Base-by-base conservation (phyloP, 2,888 invertebrate genomes). In the Philopedon plagiatum region DNA sequence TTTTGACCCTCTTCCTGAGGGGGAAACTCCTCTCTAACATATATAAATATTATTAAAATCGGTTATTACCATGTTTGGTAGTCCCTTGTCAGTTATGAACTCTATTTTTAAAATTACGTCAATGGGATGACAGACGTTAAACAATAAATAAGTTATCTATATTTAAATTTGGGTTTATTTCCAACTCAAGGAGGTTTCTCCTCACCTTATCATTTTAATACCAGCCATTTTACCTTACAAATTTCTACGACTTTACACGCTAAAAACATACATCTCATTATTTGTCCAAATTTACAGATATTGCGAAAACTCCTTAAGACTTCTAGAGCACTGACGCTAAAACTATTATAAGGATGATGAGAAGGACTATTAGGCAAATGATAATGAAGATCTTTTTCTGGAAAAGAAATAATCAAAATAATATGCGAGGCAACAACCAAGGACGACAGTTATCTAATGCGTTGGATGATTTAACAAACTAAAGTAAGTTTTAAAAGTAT, bases 361-460 rank as follows among this genome's bases (percentile, higher is more conserved):
- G 87, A 87, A 91, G 90, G 87, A 93, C 88, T 86, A 91, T 88
- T 88, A 93, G 90, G 91, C 94, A 94, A 90, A 93, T 91, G 87
- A 92, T 90, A 90, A 94, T 93, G 91, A 93, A 91, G 91, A 94
- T 92, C 91, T 92, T 92, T 93, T 94, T 94, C 94, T 94, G 93
- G 85, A 91, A 93, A 88, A 87, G 88, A 85, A 90, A 87, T 83
- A 77, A 71, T 49, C 73, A 77, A 74, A 71, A 74, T 41, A 70
- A 70, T 70, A 61, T 19, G 41, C 29, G 60, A 46, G 54, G 23
- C 21, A 39, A 68, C 21, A 46, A 62, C 32, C 9, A 21, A 44
- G 13, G 60, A 41, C 23, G 21, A 44, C 41, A 57, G 19, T 37
- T 15, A n/a, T 57, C 34, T 57, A 34, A n/a, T n/a, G 37, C 32